A percentile compares a stretch with the other conserved stretches of the same genome.
phyloP scores from a whole-genome alignment of 2,113 vertebrate genomes.

The Gorsachius goisagi region DNA sequence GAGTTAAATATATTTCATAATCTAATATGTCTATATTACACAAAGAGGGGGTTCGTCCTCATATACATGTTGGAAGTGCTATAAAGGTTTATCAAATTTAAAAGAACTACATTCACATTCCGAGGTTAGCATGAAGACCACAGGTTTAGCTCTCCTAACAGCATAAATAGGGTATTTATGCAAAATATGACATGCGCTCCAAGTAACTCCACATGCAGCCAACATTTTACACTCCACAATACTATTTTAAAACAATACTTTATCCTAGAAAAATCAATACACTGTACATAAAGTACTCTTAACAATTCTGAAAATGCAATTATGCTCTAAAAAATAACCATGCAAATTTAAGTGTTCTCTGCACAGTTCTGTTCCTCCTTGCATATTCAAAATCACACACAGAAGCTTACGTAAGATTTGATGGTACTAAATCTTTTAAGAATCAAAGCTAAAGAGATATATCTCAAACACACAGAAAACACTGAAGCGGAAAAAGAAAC shows the following conservation, averaged over 20 bases:
- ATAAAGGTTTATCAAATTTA: neutral
- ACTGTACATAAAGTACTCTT: neutral
- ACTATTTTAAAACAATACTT: neutral
- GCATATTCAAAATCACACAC: neutral
- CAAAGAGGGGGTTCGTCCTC: fast-evolving
- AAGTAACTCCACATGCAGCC: neutral
- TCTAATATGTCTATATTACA: neutral
- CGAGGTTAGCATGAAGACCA: neutral
- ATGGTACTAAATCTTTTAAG: neutral
- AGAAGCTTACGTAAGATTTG: neutral
- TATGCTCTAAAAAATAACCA: neutral
- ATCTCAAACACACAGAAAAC: neutral
- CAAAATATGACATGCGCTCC: neutral
- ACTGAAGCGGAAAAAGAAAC: neutral
- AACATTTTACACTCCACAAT: neutral
- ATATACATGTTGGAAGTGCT: neutral
- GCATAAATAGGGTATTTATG: neutral
- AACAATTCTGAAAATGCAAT: neutral
- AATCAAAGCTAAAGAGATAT: neutral
- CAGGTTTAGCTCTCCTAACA: neutral
- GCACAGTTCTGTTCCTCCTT: neutral
- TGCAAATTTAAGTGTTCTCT: neutral
- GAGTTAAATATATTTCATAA: neutral
- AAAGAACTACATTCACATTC: neutral
- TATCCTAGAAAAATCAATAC: neutral